phyloP scores from a whole-genome alignment of 2,113 vertebrate species.

The Petaurus breviceps region DNA sequence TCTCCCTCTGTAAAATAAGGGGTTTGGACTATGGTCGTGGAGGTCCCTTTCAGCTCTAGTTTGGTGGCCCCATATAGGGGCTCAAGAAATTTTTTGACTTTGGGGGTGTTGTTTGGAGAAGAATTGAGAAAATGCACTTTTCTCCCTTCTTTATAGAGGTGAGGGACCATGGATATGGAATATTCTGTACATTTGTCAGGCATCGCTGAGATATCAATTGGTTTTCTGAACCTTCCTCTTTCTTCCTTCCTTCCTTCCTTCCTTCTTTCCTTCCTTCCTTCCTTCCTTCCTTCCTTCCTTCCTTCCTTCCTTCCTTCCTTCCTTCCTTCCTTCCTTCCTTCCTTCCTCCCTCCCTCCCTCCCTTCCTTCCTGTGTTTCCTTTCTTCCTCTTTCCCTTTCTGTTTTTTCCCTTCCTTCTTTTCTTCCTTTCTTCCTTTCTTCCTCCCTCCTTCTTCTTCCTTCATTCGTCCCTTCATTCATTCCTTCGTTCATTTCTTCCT shows the following conservation, averaged over 20 bases:
- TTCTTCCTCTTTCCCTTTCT: fast-evolving
- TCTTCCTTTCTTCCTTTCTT: no score
- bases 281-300: neutral
- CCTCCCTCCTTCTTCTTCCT: no score
- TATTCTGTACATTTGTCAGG: neutral
- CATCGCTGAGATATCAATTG: neutral
- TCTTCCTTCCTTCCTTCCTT: neutral
- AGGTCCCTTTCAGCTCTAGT: neutral
- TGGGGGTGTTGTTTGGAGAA: neutral
- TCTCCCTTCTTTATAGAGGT: neutral
- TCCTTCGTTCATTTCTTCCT: neutral
- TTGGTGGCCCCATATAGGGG: neutral
- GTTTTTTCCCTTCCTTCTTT: neutral
- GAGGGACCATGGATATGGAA: neutral
- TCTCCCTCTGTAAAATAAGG: neutral
- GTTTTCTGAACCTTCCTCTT: neutral
- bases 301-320: neutral
- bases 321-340: neutral
- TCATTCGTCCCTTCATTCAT: no score
- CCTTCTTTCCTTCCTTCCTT: no score
- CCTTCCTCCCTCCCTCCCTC: no score
- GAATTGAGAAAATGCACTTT: neutral
- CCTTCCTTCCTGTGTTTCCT: fast-evolving
- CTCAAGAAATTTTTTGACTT: neutral
- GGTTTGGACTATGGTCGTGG: neutral